Evolutionary conservation across 2,888 invertebrate species (phyloP), one percentile per base, ranked within the genome.

Genomic region (Trichogramma evanescens): DNA sequence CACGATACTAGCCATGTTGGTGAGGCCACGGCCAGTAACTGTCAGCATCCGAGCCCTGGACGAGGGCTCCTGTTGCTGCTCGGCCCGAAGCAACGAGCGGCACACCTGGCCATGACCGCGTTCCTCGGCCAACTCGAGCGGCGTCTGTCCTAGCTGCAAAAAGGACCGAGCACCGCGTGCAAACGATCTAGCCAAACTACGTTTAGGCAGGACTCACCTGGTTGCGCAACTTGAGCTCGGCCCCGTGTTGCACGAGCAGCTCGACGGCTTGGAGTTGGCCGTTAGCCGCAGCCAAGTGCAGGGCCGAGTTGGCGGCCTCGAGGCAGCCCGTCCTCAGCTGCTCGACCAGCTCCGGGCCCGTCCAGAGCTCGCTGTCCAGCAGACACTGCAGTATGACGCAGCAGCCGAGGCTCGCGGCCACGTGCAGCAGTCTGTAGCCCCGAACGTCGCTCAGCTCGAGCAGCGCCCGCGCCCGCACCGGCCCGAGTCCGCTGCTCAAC

Each of bases 91-190:
- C 56, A 87, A 78, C 44, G 85, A 74, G 71, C 84, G 75, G 74
- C 89, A 79, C 71, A 89, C 76, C 76, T 87, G 85, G 8, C 83
- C 81, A 75, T 86, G 83, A 45, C 88, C 88, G 75, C 85, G 81
- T 72, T 86, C 86, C 0, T 88, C 90, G 0, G 91, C 91, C 58
- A 91, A 84, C 74, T 91, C 91, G 69, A 92, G 84, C 1, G 92
- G 88, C 0, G 91, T 89, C 72, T 88, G 88, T 44, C 44, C 44
- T 7, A 43, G 50, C 59, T 59, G 38, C 7, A 40, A 45, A 39
- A 13, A 4, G 10, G 13, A 13, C 26, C n/a, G 49, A 26, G 26
- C 6, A 1, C 10, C n/a, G 5, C 6, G 10, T 49, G 26, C 6
- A 49, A 8, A 13, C 8, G 6, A 13, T 7, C 10, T 10, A 10